Evolutionary conservation across 2,797 vertebrate genomes (phyloP), one percentile per base, ranked within the genome.

Genomic region (Bucorvus abyssinicus): DNA sequence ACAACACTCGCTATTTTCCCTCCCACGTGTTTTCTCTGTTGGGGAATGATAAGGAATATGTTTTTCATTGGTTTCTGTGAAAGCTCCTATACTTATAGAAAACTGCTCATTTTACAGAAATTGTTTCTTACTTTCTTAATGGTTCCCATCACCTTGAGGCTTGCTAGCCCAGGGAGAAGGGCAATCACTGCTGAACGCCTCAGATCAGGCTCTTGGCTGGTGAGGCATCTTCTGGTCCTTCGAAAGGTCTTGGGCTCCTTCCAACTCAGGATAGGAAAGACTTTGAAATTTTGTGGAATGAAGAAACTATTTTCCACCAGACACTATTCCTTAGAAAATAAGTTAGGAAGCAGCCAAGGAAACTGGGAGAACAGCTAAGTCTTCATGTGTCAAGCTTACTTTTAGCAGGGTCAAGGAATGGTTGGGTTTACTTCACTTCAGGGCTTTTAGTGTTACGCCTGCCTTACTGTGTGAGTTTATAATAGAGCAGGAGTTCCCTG

Each of bases 291-390:
- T 91, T 87, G 70, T 93, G 64, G 34, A 52, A 69, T 63, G 40
- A 77, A 67, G n/a, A 84, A 91, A 76, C 27, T 85, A 18, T 85
- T 95, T 95, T 87, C 79, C 60, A 77, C 34, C 56, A 89, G 47
- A 82, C 52, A 22, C 75, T 80, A 5, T 57, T 82, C 30, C 34
- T 89, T 71, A 91, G 75, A 65, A 95, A 85, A 63, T 61, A 22
- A 77, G 50, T 44, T 87, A 82, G 44, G 79, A 85, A 85, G 71
- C 40, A 85, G 85, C 60, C 87, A 77, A 85, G 30, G 34, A 69
- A 79, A 79, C 17, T 59, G 55, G 52, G 63, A 89, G 52, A 89
- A 76, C 56, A 83, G 32, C 50, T 59, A 57, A 67, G 75, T 44
- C 67, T 65, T 57, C 82, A 50, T 63, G 44, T 50, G 47, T 78